Base-by-base conservation (phyloP, 1,140 invertebrate species). In the Diorhabda sublineata region DNA sequence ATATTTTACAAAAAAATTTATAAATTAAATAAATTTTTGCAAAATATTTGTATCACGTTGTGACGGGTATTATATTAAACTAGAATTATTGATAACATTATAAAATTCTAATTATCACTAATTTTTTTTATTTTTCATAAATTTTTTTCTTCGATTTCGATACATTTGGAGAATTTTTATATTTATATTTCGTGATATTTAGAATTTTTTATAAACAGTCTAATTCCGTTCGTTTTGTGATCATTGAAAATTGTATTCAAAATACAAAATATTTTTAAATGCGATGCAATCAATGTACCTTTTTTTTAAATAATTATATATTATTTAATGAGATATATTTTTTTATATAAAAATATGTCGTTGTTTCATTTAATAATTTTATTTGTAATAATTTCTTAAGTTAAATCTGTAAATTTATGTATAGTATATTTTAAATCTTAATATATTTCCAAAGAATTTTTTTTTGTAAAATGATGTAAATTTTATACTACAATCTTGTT, bases 181-280 rank as follows among this genome's bases (percentile, higher is more conserved):
- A 52, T 52, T 52, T 52, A 52, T n/a, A 52, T 52, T 52, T 52
- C n/a, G 47, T 52, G n/a, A 52, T 52, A 52, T 8, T 8, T n/a
- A 52, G 47, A 52, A 6, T 8, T 52, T 52, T 52, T 52, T 8
- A 52, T 52, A n/a, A 6, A 52, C 26, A 52, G n/a, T 52, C 47
- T 52, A 52, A 52, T 79, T 79, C 77, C 77, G 77, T 79, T 79
- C 77, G 73, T 73, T 71, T 73, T 79, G 77, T 79, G 77, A 79
- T 79, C 73, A 69, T 70, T 61, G 62, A 70, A 52, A 73, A 66
- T 67, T 77, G 75, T 77, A 75, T 76, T 76, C 66, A 71, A 74
- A 73, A 74, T 71, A 65, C 70, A 68, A 74, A 68, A 67, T 73
- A 69, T 66, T 75, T 74, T 72, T 62, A 73, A 74, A 75, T 69